Evolutionary conservation across 2,888 invertebrate species (phyloP).

Genomic region (Cartodere bifasciata): DNA sequence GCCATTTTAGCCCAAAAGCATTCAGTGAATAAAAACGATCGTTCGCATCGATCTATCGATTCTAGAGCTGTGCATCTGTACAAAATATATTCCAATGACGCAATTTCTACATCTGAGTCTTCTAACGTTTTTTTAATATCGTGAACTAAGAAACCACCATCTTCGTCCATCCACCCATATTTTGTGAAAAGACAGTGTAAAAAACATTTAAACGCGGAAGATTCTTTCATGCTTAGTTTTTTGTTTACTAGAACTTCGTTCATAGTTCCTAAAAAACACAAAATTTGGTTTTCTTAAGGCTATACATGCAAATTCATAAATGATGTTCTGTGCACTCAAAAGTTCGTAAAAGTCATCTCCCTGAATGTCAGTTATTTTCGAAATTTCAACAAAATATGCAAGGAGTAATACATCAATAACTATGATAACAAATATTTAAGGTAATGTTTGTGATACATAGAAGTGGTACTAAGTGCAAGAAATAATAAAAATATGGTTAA

Average conservation of each 20-base stretch:
- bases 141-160: conserved; percentile 31
- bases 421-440: too few species aligned
- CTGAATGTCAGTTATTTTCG: too few species aligned
- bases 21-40: conserved; percentile 29
- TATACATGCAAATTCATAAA: too few species aligned
- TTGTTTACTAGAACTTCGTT: conserved; percentile 31
- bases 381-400: too few species aligned
- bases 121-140: conserved; percentile 27
- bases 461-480: too few species aligned
- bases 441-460: too few species aligned
- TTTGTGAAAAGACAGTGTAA: conserved; percentile 31
- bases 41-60: conserved; percentile 28
- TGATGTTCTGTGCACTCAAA: too few species aligned
- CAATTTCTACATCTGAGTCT: conserved; percentile 24
- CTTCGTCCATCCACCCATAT: conserved; percentile 34
- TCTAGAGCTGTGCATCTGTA: conserved; percentile 29
- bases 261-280: conserved; percentile 24
- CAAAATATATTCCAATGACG: conserved; percentile 26
- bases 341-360: too few species aligned
- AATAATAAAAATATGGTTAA: too few species aligned
- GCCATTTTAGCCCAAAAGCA: conserved; percentile 32
- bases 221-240: conserved; percentile 22
- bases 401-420: too few species aligned
- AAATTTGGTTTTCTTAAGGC: too few species aligned
- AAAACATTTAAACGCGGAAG: conserved; percentile 30